phyloP scores from a whole-genome alignment of 2,797 vertebrate species.

The Pantherophis alleghaniensis region DNA sequence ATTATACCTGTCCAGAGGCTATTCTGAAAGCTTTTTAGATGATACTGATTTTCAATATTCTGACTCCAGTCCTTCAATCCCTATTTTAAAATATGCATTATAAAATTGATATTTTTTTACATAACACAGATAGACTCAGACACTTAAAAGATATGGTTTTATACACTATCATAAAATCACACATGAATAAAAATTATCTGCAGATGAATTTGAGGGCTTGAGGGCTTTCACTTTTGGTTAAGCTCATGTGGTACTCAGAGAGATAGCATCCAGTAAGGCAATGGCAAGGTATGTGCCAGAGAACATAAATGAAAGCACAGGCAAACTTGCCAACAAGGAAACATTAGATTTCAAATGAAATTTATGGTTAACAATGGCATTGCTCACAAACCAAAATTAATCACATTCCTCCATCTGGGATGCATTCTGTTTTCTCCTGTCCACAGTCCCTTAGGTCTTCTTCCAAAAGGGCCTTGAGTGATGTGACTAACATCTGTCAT shows the following conservation, averaged over 20 bases:
- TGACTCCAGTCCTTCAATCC: constrained; percentile 34
- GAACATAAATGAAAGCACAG: neutral
- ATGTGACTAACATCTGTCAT: constrained; percentile 37
- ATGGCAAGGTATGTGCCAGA: neutral
- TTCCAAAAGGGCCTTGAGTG: constrained; percentile 18
- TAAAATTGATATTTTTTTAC: constrained; percentile 40
- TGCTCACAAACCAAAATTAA: constrained; percentile 16
- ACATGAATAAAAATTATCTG: constrained; percentile 28
- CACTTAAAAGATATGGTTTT: constrained; percentile 39
- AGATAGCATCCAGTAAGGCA: constrained; percentile 3
- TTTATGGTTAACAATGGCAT: constrained; percentile 15
- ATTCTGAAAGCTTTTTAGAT: constrained; percentile 47
- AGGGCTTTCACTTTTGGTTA: constrained; percentile 14
- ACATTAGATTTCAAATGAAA: constrained; percentile 29
- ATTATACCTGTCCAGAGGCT: constrained; percentile 21
- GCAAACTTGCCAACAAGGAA: constrained; percentile 35
- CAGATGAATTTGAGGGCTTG: constrained; percentile 28
- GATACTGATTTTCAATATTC: constrained; percentile 38
- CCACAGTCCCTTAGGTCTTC: neutral
- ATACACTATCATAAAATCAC: constrained; percentile 38
- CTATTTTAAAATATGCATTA: constrained; percentile 36
- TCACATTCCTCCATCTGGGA: constrained; percentile 11
- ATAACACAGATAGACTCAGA: constrained; percentile 32
- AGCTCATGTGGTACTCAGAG: neutral
- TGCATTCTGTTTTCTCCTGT: neutral